Evolutionary conservation across 2,113 vertebrate genomes (phyloP), one percentile per base, ranked within the genome.

Genomic region (Caracal caracal): DNA sequence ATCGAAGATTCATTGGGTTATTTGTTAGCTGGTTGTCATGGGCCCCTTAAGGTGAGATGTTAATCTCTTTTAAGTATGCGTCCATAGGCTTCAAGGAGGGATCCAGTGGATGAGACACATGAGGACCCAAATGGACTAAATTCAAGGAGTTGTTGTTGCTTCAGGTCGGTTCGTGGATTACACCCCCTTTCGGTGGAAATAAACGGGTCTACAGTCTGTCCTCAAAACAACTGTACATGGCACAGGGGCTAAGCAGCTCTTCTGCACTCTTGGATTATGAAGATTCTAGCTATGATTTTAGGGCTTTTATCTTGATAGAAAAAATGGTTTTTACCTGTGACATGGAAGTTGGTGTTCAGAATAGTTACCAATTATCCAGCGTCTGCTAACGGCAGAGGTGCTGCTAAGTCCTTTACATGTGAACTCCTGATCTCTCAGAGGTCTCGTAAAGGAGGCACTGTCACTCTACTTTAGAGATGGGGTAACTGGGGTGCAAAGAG

Each of bases 61-160:
- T 82, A 53, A 83, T 92, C 83, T 91, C 63, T 90, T 94, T 61
- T 51, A 90, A 84, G 59, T 53, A 40, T 94, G 84, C 24, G 3
- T 61, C 65, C 56, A 53, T n/a, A 40, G 63, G 51, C n/a, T 79
- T 56, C 66, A 56, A 26, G 6, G 70, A 78, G 35, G 43, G 51
- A n/a, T 37, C 10, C 7, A 22, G 5, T 56, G n/a, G 81, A 35
- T 79, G 24, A 59, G 61, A 93, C 91, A 51, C 5, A 10, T 28
- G 35, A 91, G 81, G 73, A 3, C n/a, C 40, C 15, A 33, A 63
- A 61, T 86, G 53, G 56, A 82, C 20, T 53, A 68, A 43, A 59
- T 63, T 56, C 63, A 80, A 80, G 75, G 26, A 93, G 17, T 24
- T 88, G 56, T 70, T 3, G 6, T 59, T 87, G 68, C 10, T 49